A percentile compares a stretch with the other conserved stretches of the same genome.
Evolutionary conservation across 2,888 invertebrate species (phyloP).

Genomic region (Pammene fasciana): DNA sequence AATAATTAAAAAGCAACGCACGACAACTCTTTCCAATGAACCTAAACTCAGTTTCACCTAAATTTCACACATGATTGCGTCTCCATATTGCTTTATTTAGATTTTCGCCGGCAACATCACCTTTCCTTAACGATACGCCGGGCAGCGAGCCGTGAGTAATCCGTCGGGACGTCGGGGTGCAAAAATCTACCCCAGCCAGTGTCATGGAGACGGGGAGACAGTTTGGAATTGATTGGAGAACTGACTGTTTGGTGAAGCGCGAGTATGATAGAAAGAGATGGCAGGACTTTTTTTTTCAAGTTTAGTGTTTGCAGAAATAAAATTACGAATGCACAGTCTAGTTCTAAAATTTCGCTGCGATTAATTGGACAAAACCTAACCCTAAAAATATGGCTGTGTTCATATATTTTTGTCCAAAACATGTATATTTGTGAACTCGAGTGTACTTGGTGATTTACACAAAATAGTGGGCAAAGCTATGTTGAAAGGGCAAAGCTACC

Average conservation of each 20-base stretch:
- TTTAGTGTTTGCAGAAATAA: no score
- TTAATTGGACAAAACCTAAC: no score
- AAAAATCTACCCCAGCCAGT: conserved; percentile 48
- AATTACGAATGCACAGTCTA: no score
- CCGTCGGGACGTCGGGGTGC: conserved; percentile 66
- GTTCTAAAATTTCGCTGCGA: no score
- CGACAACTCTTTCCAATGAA: conserved; percentile 8
- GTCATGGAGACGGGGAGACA: conserved; percentile 40
- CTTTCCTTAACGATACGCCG: conserved; percentile 46
- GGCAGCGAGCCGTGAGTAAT: conserved; percentile 69
- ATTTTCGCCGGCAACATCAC: conserved; percentile 40
- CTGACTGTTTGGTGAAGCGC: neutral
- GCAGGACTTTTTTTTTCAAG: neutral
- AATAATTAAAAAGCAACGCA: neutral
- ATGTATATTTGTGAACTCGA: no score
- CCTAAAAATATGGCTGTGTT: no score
- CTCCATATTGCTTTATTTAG: conserved; percentile 53
- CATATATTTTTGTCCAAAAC: no score
- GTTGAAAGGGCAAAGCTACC: no score
- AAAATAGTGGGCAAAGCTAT: no score
- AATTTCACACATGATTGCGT: conserved; percentile 68
- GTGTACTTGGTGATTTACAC: no score
- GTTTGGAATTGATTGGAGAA: conserved; percentile 1
- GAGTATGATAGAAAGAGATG: conserved; percentile 1
- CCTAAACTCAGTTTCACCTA: conserved; percentile 46